Evolutionary conservation across 1,140 invertebrate genomes (phyloP), one percentile per base, ranked within the genome.

Genomic region (Polyergus mexicanus): DNA sequence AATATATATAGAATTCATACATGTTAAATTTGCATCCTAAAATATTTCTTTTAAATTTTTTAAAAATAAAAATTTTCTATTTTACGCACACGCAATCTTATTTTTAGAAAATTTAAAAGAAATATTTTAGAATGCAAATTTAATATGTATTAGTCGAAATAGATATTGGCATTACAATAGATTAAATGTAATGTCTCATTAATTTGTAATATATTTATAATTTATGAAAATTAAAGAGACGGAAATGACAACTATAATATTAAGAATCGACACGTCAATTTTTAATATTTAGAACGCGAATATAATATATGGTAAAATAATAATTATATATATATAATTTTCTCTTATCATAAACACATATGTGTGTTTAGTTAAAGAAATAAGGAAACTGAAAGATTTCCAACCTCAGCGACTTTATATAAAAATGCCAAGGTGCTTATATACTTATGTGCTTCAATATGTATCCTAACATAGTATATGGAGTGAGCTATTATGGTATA

Each of bases 241-340:
- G 5, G 3, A 51, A 66, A 51, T 38, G 19, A 3, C 3, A 11
- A 28, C 4, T 44, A 8, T 19, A 77, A 54, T 68, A 65, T 63
- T 13, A 51, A 4, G 5, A 51, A 3, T 51, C 47, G 47, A 51
- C 60, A 25, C 16, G 28, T 4, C n/a, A 44, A 28, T 47, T 74
- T 47, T 8, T 6, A 44, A 83, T 47, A 10, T 60, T 83, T 51
- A 81, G 16, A 3, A 6, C 7, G n/a, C 5, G 32, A 83, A 19
- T 41, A 51, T 32, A 38, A 74, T 25, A 35, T 71, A 75, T 60
- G 1, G 5, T 74, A 47, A 83, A 47, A 35, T 32, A 75, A 83
- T 74, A 74, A 83, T 47, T 83, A 19, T 60, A 60, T 8, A 44
- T 3, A 74, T 62, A 51, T 41, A 41, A 81, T n/a, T 58, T 44